Conservation (phyloP, 2,113 vertebrate species). For the Bombycilla garrulus region DNA sequence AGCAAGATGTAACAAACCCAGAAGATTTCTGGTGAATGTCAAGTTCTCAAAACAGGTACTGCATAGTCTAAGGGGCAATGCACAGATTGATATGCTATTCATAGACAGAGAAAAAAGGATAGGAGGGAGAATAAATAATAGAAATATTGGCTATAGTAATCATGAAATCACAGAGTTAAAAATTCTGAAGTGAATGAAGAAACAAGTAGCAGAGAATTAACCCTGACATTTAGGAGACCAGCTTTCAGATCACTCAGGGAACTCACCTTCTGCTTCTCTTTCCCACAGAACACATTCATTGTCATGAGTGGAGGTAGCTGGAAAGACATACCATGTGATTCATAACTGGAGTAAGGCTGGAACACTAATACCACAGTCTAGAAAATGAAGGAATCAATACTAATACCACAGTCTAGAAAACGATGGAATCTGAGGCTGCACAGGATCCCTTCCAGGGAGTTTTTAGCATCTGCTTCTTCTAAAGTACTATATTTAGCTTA, state of each 20-base stretch:
- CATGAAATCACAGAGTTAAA: not conserved
- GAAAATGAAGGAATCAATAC: too few species aligned
- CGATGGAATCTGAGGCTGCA: not conserved
- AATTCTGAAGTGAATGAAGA: not conserved
- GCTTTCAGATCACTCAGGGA: not conserved
- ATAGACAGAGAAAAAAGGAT: not conserved
- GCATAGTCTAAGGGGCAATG: not conserved
- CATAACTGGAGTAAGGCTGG: not conserved
- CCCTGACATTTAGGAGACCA: not conserved
- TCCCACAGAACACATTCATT: not conserved
- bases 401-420: not conserved
- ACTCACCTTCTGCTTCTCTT: not conserved
- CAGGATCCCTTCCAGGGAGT: not conserved
- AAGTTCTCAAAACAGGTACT: not conserved
- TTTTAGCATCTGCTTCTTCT: not conserved
- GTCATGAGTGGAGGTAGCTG: not conserved
- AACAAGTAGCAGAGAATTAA: not conserved
- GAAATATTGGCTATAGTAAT: not conserved
- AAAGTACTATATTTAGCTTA: not conserved
- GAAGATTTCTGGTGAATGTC: not conserved
- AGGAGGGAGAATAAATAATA: not conserved
- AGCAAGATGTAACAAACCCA: not conserved
- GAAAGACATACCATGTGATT: not conserved
- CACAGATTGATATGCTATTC: not conserved
- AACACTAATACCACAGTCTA: not conserved